Evolutionary conservation across 2,113 vertebrate genomes (phyloP).

Genomic region (Tragelaphus buxtoni): DNA sequence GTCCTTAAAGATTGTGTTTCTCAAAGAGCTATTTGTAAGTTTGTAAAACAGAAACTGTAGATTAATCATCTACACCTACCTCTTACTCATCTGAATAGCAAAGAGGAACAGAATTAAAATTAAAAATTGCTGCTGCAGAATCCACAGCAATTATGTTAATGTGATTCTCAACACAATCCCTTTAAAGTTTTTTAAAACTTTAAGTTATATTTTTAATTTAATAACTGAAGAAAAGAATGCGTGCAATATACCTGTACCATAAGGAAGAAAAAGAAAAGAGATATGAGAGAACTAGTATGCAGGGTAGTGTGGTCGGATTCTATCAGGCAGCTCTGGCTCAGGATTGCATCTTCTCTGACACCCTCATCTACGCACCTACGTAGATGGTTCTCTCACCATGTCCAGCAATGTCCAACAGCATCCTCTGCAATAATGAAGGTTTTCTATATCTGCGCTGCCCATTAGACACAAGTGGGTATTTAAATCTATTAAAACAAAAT

Average conservation of each 20-base stretch:
- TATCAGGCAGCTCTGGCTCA: no score
- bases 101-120: constrained; percentile 39
- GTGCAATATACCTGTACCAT: neutral
- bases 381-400: neutral
- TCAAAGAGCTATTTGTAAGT: neutral
- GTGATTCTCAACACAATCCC: neutral
- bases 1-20: neutral
- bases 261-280: neutral
- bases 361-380: accelerated
- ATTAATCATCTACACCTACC: constrained; percentile 14
- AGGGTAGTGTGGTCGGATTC: neutral
- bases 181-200: neutral
- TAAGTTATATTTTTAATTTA: neutral
- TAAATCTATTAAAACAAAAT: neutral
- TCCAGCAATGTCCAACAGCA: neutral
- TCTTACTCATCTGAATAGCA: constrained; percentile 29
- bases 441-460: neutral
- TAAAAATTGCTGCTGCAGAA: neutral
- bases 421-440: neutral
- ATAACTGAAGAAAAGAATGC: neutral
- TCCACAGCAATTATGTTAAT: constrained; percentile 24
- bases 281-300: neutral
- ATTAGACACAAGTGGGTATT: neutral
- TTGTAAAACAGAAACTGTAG: neutral
- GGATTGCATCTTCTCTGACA: accelerated